Base-by-base conservation (phyloP, 2,888 invertebrate species). In the Panorpa germanica region DNA sequence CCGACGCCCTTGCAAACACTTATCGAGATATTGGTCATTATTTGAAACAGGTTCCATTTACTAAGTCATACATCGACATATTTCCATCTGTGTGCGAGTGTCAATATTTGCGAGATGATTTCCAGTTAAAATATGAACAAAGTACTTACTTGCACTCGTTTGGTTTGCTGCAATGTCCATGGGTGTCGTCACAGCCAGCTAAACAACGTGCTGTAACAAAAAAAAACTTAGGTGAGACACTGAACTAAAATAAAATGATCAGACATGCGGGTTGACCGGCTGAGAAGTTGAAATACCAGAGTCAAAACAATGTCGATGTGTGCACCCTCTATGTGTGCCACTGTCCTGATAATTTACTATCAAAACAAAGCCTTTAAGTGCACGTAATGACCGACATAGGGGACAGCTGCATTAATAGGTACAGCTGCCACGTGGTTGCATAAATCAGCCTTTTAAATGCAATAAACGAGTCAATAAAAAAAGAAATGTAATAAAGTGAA, bases 81-180 rank as follows among this genome's bases (percentile, higher is more conserved):
- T n/a, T n/a, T n/a, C n/a, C n/a, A n/a, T n/a, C n/a, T n/a, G n/a
- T n/a, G n/a, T n/a, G n/a, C n/a, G n/a, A n/a, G n/a, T n/a, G n/a
- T n/a, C n/a, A n/a, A n/a, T n/a, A n/a, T n/a, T n/a, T n/a, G n/a
- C n/a, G n/a, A n/a, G n/a, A n/a, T n/a, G n/a, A n/a, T n/a, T n/a
- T n/a, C n/a, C n/a, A n/a, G n/a, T n/a, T n/a, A n/a, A n/a, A n/a
- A n/a, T n/a, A n/a, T n/a, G n/a, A n/a, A n/a, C 11, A 21, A 21
- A 21, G n/a, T 21, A 21, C 90, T 88, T 71, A 91, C 90, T 70
- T 69, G 86, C 95, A 95, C 61, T 90, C 83, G 65, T 83, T 80
- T 50, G 95, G 93, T 54, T 71, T 70, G 50, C 67, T 71, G 65
- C 93, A 95, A 61, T 74, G 74, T 49, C 93, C 93, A 60, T 90